Evolutionary conservation across 2,888 invertebrate species (phyloP).

Genomic region (Graphium colonna): DNA sequence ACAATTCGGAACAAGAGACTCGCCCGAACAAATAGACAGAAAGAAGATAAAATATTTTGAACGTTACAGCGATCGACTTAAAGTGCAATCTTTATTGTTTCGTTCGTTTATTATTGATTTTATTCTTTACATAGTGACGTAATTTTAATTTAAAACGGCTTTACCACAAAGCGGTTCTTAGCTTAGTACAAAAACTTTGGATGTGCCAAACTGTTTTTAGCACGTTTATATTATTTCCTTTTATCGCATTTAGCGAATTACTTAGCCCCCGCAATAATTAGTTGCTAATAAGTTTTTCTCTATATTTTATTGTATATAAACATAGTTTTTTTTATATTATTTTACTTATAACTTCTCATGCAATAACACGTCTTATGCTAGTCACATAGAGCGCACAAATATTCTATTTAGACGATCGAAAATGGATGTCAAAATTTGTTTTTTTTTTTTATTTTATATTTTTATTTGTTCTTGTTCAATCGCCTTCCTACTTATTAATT

Average conservation of each 20-base stretch:
- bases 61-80: slow-evolving; percentile 22
- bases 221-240: slow-evolving; percentile 61
- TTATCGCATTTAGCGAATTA: too few relatives aligned
- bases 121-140: slow-evolving; percentile 45
- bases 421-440: neutral
- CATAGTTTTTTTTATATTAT: slow-evolving; percentile 34
- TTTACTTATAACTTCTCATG: slow-evolving; percentile 51
- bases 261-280: slow-evolving; percentile 52
- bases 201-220: slow-evolving; percentile 74
- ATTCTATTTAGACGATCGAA: slow-evolving; percentile 39
- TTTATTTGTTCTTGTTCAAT: slow-evolving; percentile 38
- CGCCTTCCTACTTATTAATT: slow-evolving; percentile 38
- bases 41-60: neutral
- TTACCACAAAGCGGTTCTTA: slow-evolving; percentile 62
- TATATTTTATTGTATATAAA: slow-evolving; percentile 41
- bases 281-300: slow-evolving; percentile 46
- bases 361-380: slow-evolving; percentile 79
- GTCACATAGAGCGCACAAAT: slow-evolving; percentile 76
- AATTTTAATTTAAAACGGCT: slow-evolving; percentile 32
- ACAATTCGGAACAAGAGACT: slow-evolving; percentile 75
- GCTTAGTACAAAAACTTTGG: slow-evolving; percentile 71
- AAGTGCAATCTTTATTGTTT: slow-evolving; percentile 66
- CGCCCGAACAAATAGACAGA: slow-evolving; percentile 74
- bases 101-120: slow-evolving; percentile 56
- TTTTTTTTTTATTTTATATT: slow-evolving; percentile 36